A percentile compares a stretch with the other conserved stretches of the same genome.
phyloP scores from a whole-genome alignment of 37 sponge, comb jelly and placozoan genomes.

The Ianthella basta region DNA sequence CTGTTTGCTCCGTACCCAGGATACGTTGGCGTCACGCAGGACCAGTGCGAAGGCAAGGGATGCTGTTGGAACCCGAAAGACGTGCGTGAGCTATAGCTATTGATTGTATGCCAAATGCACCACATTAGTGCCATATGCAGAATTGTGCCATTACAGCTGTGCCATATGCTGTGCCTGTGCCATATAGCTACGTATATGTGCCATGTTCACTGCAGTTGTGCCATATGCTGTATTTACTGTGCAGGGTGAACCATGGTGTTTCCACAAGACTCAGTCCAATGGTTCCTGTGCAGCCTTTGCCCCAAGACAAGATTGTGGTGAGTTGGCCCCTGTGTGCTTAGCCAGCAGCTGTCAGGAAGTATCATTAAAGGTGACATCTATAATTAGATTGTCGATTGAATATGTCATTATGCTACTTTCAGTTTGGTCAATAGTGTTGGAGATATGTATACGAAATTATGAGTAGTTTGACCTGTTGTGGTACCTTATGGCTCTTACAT shows the following conservation, averaged over 20 bases:
- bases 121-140: neutral
- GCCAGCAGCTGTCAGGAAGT: too few relatives aligned
- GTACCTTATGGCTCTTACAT: too few relatives aligned
- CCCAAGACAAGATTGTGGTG: slow-evolving; percentile 49
- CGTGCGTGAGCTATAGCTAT: slow-evolving; percentile 1
- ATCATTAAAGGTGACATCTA: too few relatives aligned
- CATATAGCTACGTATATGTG: too few relatives aligned
- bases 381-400: too few relatives aligned
- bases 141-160: too few relatives aligned
- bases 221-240: neutral
- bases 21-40: slow-evolving; percentile 44
- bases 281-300: neutral
- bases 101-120: too few relatives aligned
- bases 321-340: neutral
- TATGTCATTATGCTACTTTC: too few relatives aligned
- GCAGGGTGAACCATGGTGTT: slow-evolving; percentile 53
- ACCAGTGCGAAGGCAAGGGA: slow-evolving; percentile 52
- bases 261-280: slow-evolving; percentile 18
- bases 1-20: neutral
- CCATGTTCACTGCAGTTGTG: neutral
- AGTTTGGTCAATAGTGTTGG: too few relatives aligned
- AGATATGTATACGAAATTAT: too few relatives aligned
- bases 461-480: too few relatives aligned
- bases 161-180: too few relatives aligned
- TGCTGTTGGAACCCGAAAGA: slow-evolving; percentile 71